A percentile compares a stretch with the other conserved stretches of the same genome.
Conservation (phyloP, 2,888 invertebrate genomes). For the Carterocephalus palaemon region DNA sequence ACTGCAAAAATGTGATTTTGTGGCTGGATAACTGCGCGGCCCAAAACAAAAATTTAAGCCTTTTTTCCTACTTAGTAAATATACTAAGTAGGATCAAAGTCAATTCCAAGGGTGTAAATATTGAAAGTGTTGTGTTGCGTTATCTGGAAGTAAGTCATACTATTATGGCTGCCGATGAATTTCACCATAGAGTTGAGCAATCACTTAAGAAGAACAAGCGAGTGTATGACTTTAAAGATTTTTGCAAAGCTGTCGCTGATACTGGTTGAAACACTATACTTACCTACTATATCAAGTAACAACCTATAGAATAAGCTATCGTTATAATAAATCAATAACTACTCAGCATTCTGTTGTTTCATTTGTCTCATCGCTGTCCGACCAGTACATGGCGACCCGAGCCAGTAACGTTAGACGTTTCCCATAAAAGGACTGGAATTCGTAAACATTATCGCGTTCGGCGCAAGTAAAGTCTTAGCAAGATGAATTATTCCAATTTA, state of each 20-base stretch:
- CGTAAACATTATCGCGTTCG: no score
- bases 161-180: slow-evolving; percentile 16
- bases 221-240: slow-evolving; percentile 19
- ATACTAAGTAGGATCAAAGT: no score
- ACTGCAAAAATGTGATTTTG: slow-evolving; percentile 27
- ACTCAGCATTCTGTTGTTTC: no score
- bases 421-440: no score
- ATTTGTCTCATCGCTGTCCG: no score
- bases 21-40: slow-evolving; percentile 21
- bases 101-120: slow-evolving; percentile 3
- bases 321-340: no score
- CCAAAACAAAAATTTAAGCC: slow-evolving; percentile 13
- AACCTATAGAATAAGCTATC: no score
- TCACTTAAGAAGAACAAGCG: slow-evolving; percentile 14
- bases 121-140: slow-evolving; percentile 7
- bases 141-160: slow-evolving; percentile 21
- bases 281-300: no score
- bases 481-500: no score
- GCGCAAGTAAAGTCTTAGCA: no score
- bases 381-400: no score
- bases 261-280: slow-evolving; percentile 11
- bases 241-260: slow-evolving; percentile 4
- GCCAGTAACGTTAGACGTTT: no score
- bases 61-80: slow-evolving; percentile 9
- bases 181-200: slow-evolving; percentile 22